phyloP scores from a whole-genome alignment of 2,113 vertebrate species.

The Gymnocephalus cernua region DNA sequence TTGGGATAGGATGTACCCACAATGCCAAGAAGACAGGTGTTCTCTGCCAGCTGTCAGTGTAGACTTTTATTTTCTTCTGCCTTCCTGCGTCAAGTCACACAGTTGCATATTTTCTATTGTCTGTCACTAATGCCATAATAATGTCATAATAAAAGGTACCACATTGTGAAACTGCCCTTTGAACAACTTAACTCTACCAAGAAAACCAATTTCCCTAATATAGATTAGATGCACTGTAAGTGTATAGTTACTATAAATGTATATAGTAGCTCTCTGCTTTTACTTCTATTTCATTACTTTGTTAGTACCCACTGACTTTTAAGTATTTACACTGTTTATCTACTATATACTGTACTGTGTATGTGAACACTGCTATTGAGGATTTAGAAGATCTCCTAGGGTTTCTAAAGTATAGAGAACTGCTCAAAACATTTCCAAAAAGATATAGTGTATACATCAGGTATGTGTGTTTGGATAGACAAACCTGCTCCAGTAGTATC shows the following conservation, averaged over 20 bases:
- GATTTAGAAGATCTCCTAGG: background rate
- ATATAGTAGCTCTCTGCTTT: background rate
- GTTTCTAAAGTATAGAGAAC: background rate
- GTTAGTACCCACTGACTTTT: background rate
- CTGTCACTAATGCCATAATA: conserved; percentile 36
- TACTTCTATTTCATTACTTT: background rate
- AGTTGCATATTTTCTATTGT: conserved; percentile 45
- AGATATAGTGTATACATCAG: background rate
- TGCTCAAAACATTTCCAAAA: background rate
- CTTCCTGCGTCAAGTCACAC: conserved; percentile 44
- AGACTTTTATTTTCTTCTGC: conserved; percentile 43
- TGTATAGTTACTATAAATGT: background rate
- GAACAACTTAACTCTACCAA: conserved; percentile 16
- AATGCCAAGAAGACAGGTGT: conserved; percentile 82
- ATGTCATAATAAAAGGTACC: conserved; percentile 32
- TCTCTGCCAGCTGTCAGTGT: conserved; percentile 79
- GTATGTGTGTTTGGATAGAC: background rate
- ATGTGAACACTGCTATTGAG: background rate
- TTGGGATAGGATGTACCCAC: conserved; percentile 75
- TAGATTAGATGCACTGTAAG: background rate
- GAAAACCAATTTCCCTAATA: background rate
- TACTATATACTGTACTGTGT: background rate
- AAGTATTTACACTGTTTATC: background rate
- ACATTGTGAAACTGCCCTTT: conserved; percentile 28
- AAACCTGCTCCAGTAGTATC: background rate